These are phyloP conservation scores for Mastomys coucha DNA, from an alignment of 2,113 vertebrate genomes.

Conservation along the genomic window DNA sequence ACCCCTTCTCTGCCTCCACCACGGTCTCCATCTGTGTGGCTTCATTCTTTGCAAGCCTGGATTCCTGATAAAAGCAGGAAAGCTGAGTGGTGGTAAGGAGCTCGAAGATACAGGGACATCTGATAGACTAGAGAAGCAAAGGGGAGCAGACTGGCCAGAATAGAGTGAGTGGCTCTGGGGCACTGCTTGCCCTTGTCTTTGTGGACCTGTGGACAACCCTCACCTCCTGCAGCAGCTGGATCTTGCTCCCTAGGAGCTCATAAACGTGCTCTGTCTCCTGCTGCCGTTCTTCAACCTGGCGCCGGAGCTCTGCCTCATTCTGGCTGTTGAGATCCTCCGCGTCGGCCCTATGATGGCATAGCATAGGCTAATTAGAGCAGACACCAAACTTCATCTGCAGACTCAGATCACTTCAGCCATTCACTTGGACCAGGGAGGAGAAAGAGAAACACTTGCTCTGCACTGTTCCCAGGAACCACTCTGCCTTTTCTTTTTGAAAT, in stretches of 20 bases:
- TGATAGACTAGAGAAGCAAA: neutral
- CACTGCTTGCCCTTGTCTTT: neutral
- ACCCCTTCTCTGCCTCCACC: slow-evolving; percentile 88
- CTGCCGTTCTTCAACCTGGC: slow-evolving; percentile 89
- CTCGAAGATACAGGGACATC: neutral
- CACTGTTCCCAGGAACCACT: neutral
- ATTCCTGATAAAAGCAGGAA: slow-evolving; percentile 86
- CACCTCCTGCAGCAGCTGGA: slow-evolving; percentile 94
- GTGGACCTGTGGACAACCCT: neutral
- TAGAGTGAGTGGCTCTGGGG: neutral
- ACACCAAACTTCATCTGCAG: neutral
- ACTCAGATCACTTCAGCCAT: neutral
- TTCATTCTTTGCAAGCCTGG: slow-evolving; percentile 89
- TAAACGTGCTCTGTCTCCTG: slow-evolving; percentile 91
- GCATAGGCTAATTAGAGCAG: fast-evolving
- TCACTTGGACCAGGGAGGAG: neutral
- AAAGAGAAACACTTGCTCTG: neutral
- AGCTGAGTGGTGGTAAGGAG: neutral
- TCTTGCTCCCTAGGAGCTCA: slow-evolving; percentile 91
- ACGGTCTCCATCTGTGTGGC: slow-evolving; percentile 86
- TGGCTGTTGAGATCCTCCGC: slow-evolving; percentile 88
- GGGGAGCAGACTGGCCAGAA: neutral
- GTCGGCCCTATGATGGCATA: slow-evolving; percentile 84
- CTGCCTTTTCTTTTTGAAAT: neutral
- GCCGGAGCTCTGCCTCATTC: slow-evolving; percentile 89